phyloP scores from a whole-genome alignment of 2,797 vertebrate genomes.

The Liasis olivaceus region DNA sequence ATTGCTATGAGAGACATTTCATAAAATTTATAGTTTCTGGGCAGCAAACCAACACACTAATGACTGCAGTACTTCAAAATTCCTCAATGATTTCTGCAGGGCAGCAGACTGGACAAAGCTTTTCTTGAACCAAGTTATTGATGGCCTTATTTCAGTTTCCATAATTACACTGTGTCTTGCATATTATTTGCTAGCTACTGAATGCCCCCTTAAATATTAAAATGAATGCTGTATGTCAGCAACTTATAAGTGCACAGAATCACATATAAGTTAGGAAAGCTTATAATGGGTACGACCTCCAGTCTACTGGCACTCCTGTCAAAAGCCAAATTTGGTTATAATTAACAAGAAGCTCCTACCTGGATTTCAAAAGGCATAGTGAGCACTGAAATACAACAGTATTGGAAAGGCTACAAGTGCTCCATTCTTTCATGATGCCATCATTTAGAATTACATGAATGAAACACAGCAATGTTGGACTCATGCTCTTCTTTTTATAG shows the following conservation, averaged over 20 bases:
- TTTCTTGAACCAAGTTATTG: neutral
- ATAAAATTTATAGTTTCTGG: constrained; percentile 22
- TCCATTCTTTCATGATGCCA: neutral
- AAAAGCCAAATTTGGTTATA: neutral
- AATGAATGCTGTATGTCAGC: neutral
- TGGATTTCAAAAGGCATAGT: neutral
- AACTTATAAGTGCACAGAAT: neutral
- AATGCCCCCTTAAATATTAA: neutral
- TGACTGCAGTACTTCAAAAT: neutral
- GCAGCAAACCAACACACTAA: constrained; percentile 2
- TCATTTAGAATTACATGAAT: neutral
- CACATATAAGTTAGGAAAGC: neutral
- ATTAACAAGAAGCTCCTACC: neutral
- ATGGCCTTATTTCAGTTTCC: constrained; percentile 6
- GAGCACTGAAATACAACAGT: neutral
- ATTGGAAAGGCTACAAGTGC: neutral
- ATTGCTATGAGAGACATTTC: constrained; percentile 18
- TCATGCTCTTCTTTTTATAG: neutral
- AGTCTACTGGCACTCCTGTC: neutral
- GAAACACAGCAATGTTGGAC: neutral
- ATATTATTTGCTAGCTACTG: neutral
- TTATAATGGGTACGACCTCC: neutral
- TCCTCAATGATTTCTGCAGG: neutral
- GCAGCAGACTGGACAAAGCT: neutral
- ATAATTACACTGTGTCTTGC: neutral